These are phyloP conservation scores for Episyrphus balteatus DNA, from an alignment of 1,140 invertebrate genomes.

Conservation along the genomic window DNA sequence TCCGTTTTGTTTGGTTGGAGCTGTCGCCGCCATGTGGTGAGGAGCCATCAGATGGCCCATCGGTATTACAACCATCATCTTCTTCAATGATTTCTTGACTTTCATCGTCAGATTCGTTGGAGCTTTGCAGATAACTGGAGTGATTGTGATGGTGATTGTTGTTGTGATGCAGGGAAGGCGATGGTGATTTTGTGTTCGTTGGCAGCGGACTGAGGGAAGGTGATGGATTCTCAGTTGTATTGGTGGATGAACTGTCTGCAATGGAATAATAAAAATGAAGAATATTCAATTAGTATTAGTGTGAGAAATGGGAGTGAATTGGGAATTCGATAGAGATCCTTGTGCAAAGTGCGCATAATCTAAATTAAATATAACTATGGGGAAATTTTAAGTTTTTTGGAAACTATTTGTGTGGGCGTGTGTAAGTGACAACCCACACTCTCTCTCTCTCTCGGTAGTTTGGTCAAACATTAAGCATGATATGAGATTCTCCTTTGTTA, in stretches of 20 bases:
- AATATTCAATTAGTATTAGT: neutral
- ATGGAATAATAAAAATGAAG: conserved; percentile 27
- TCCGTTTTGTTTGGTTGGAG: conserved; percentile 53
- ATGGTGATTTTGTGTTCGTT: conserved; percentile 10
- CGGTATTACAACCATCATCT: conserved; percentile 46
- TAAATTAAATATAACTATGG: neutral
- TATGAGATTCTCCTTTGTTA: too few relatives aligned
- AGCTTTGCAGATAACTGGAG: conserved; percentile 36
- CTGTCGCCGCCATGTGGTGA: conserved; percentile 38
- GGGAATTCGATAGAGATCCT: neutral
- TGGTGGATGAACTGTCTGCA: conserved; percentile 55
- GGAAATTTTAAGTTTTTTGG: neutral
- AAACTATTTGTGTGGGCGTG: too few relatives aligned
- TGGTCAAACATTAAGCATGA: too few relatives aligned
- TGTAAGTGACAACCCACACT: too few relatives aligned
- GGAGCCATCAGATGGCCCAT: conserved; percentile 41
- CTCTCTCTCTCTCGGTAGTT: too few relatives aligned
- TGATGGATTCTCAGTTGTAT: conserved; percentile 35
- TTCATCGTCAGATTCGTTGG: conserved; percentile 54
- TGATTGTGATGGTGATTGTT: conserved; percentile 28
- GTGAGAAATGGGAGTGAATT: neutral
- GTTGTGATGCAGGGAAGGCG: conserved; percentile 23
- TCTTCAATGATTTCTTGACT: conserved; percentile 46
- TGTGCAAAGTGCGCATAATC: neutral
- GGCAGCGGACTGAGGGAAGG: conserved; percentile 17